A percentile compares a stretch with the other conserved stretches of the same genome.
Evolutionary conservation across 2,113 vertebrate species (phyloP).

Genomic region (Hippocampus barbouri): DNA sequence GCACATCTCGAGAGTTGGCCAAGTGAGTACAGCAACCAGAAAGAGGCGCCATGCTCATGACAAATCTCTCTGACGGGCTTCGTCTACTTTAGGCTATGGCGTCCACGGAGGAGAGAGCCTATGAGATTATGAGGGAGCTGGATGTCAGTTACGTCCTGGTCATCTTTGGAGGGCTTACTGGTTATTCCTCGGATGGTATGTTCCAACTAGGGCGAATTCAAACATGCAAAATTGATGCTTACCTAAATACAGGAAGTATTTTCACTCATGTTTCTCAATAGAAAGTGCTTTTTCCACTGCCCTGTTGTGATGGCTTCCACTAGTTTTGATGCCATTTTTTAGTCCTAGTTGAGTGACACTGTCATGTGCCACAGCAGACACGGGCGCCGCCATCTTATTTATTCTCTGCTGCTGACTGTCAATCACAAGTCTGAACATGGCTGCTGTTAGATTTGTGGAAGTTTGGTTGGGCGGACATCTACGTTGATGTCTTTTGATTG

Average conservation of each 20-base stretch:
- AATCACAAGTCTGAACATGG: no score
- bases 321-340: no score
- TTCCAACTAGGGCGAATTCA: neutral
- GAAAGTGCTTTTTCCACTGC: no score
- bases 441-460: no score
- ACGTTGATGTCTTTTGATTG: no score
- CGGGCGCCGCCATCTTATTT: no score
- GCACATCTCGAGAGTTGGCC: conserved; percentile 94
- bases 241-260: neutral
- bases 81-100: conserved; percentile 85
- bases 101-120: conserved; percentile 93
- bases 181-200: conserved; percentile 94
- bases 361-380: no score
- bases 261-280: no score
- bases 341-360: no score
- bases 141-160: conserved; percentile 97
- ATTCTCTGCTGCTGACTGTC: no score
- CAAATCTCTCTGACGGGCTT: neutral
- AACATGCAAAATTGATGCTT: neutral
- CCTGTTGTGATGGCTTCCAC: no score
- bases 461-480: no score
- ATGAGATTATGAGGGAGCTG: conserved; percentile 97
- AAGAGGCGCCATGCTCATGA: neutral
- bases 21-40: conserved; percentile 70
- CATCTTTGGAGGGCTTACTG: conserved; percentile 95